Conservation (phyloP, 1,140 invertebrate genomes). For the Macrotrachela quadricornifera region DNA sequence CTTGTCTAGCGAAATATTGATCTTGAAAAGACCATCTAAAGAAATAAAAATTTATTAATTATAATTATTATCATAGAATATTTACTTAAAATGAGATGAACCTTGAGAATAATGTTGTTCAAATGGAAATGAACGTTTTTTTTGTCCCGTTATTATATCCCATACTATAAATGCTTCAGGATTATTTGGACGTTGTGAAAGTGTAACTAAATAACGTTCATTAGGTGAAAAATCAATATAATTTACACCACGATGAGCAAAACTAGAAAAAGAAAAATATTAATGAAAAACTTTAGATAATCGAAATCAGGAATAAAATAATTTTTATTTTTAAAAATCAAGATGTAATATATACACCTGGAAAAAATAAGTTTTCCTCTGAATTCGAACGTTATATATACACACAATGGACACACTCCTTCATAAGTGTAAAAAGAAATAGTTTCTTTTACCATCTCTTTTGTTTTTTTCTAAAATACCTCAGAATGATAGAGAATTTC, state of each 20-base stretch:
- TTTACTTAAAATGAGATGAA: slow-evolving; percentile 28
- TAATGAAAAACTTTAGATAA: too few species aligned
- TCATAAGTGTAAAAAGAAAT: too few species aligned
- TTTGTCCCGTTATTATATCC: slow-evolving; percentile 71
- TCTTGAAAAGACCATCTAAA: slow-evolving; percentile 82
- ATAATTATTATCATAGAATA: too few species aligned
- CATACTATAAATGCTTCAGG: slow-evolving; percentile 39
- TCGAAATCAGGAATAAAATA: too few species aligned
- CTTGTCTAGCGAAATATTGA: slow-evolving; percentile 66
- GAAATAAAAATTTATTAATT: slow-evolving; percentile 27
- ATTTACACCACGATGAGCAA: slow-evolving; percentile 67
- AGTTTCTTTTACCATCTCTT: too few species aligned
- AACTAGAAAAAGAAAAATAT: slow-evolving; percentile 50
- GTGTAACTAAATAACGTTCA: slow-evolving; percentile 82
- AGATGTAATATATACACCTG: too few species aligned
- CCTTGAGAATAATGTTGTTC: slow-evolving; percentile 45
- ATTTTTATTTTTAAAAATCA: too few species aligned
- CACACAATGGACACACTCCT: too few species aligned
- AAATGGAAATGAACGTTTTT: slow-evolving; percentile 67
- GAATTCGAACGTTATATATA: too few species aligned
- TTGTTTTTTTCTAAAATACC: too few species aligned
- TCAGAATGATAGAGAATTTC: too few species aligned
- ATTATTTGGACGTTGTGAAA: slow-evolving; percentile 44
- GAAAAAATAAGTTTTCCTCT: too few species aligned
- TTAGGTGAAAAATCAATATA: slow-evolving; percentile 92